Evolutionary conservation across 2,888 invertebrate genomes (phyloP), one percentile per base, ranked within the genome.

Genomic region (Chrysodeixis includens): DNA sequence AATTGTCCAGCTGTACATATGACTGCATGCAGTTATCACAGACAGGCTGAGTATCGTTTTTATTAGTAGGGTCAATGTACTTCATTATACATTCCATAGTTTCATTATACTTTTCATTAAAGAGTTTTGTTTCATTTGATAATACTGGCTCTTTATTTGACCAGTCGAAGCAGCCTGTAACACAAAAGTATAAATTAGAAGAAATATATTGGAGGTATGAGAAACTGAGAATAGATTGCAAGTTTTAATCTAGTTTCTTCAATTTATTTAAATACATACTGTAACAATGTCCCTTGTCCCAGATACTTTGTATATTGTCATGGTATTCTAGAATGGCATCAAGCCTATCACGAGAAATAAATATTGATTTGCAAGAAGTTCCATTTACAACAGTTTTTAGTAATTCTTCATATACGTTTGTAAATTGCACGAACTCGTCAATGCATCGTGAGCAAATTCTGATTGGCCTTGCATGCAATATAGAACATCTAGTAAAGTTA

Each of bases 231-330:
- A n/a, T 26, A 4, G 26, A 26, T 26, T 26, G 26, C 2, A 26
- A 26, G 6, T 26, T 4, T 26, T 26, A 4, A 26, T 26, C 2
- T 26, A 6, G 26, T 26, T 26, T 26, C 26, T 26, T n/a, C n/a
- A n/a, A 26, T 4, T 26, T 26, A 26, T 26, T 26, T 26, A 46
- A 40, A 40, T 2, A 85, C 88, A 86, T 91, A 97, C 97, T 95
- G 88, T 96, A 91, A 88, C 97, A 97, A 81, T 96, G 95, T 59
- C 96, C 97, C 85, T 95, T 94, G 30, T 92, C 87, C 97, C 97
- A 97, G 71, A 97, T 88, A 78, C 93, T 87, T 65, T 91, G 81
- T 74, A 95, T 95, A 81, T 95, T 96, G 54, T 93, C 86, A 88
- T 96, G 95, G 71, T 96, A 95, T 65, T 95, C 94, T 70, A 96